Percentiles rank a stretch among this genome's conserved stretches.
These are phyloP conservation scores for Tenthredo livida DNA, from an alignment of 2,888 invertebrate genomes.

Conservation along the genomic window DNA sequence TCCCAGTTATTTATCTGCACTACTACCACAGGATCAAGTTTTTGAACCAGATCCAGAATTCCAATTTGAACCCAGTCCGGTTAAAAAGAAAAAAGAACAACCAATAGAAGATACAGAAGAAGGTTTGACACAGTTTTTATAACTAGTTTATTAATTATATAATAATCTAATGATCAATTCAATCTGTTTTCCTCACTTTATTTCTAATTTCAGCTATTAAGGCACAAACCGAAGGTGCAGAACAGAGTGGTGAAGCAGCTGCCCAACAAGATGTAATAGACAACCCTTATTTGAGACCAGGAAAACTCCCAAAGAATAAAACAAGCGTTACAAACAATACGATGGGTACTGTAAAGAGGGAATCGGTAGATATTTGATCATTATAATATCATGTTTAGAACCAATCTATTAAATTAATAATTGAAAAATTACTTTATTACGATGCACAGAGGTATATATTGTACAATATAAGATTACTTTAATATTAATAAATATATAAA, in stretches of 20 bases:
- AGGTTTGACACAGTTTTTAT: slow-evolving; percentile 58
- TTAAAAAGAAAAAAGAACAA: slow-evolving; percentile 74
- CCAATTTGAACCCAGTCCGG: slow-evolving; percentile 72
- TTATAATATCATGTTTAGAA: neutral
- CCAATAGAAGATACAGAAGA: slow-evolving; percentile 68
- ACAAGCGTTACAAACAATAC: slow-evolving; percentile 47
- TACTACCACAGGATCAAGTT: slow-evolving; percentile 96
- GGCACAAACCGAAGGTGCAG: slow-evolving; percentile 64
- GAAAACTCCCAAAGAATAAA: slow-evolving; percentile 77
- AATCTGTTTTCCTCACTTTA: neutral
- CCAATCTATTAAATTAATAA: slow-evolving; percentile 2
- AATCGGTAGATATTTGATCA: slow-evolving; percentile 39
- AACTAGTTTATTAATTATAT: slow-evolving; percentile 13
- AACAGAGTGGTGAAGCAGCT: slow-evolving; percentile 72
- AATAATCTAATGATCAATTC: neutral
- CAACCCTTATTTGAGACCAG: slow-evolving; percentile 76
- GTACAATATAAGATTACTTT: slow-evolving; percentile 58
- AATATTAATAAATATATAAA: slow-evolving; percentile 46
- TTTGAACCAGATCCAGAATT: slow-evolving; percentile 88
- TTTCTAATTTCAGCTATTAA: slow-evolving; percentile 61
- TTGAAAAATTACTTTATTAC: slow-evolving; percentile 45
- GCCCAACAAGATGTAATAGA: slow-evolving; percentile 75
- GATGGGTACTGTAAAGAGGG: slow-evolving; percentile 36
- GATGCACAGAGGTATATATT: slow-evolving; percentile 55
- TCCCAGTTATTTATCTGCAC: slow-evolving; percentile 91